These are phyloP conservation scores for Odocoileus hemionus DNA, from an alignment of 2,113 vertebrate genomes.

Conservation along the genomic window DNA sequence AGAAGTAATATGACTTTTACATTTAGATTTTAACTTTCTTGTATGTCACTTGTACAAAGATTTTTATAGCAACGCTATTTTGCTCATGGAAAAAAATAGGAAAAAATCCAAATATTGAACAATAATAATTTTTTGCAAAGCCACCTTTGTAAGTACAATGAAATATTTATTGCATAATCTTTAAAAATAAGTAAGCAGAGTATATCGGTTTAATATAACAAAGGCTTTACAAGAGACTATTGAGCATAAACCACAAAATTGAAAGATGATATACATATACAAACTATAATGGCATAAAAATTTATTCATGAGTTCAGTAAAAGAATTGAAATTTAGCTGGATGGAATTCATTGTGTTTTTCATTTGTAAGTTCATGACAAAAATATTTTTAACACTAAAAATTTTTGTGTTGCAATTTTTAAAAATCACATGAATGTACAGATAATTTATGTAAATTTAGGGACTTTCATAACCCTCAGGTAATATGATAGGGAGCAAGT, in stretches of 20 bases:
- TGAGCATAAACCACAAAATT: neutral
- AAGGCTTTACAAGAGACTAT: neutral
- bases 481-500: neutral
- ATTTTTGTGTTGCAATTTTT: neutral
- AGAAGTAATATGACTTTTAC: neutral
- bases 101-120: slow-evolving; percentile 36
- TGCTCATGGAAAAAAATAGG: neutral
- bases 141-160: neutral
- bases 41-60: neutral
- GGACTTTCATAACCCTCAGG: neutral
- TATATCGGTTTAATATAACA: neutral
- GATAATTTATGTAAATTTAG: neutral
- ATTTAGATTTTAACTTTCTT: slow-evolving; percentile 14
- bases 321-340: neutral
- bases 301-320: neutral
- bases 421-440: neutral
- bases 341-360: neutral
- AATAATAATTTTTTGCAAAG: slow-evolving; percentile 33
- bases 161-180: neutral
- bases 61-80: neutral
- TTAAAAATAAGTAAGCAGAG: neutral
- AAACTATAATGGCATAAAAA: neutral
- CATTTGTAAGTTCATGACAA: neutral
- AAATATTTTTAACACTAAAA: neutral
- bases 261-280: neutral